Evolutionary conservation across 2,797 vertebrate species (phyloP), one percentile per base, ranked within the genome.

Genomic region (Melanotaenia parkinsoni): DNA sequence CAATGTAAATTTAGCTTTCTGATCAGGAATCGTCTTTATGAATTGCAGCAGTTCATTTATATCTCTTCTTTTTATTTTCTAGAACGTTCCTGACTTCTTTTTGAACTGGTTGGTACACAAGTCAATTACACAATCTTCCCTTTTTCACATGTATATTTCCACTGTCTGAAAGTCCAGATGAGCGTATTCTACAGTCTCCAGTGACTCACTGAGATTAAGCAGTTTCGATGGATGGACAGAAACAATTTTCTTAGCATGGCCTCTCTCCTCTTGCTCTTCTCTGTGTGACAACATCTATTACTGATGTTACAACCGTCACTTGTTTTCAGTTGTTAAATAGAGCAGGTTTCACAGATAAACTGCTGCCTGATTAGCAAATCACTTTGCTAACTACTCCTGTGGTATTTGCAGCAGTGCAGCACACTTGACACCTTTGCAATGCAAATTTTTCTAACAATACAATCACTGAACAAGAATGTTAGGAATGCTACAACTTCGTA

Each of bases 321-420:
- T 59, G 56, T 14, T 60, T 64, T 64, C 10, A 1, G 10, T 10
- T 60, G 62, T 16, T 67, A 26, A 18, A 72, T 69, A 54, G 50
- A 47, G 33, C 0, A 9, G 12, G 45, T 35, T 53, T 71, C 58
- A 58, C 26, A 69, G 63, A 33, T 13, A 22, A 24, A 26, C 50
- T 24, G 22, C 50, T 24, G 24, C 24, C 51, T 14, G 26, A 28
- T 45, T 20, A 33, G 9, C 0, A 45, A 45, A 45, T 22, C 28
- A 47, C 38, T 32, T 70, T 1, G 38, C 28, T 35, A 54, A 26
- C 64, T 16, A 22, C 51, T 54, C 13, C 51, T 26, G 20, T 47
- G 43, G 56, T 58, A 74, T 71, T 61, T 35, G 38, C 73, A 40
- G 56, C 38, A 37, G 50, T 22, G 58, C 73, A 58, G 77, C 26